Evolutionary conservation across 1,140 invertebrate genomes (phyloP).

Genomic region (Neodiprion virginianus): DNA sequence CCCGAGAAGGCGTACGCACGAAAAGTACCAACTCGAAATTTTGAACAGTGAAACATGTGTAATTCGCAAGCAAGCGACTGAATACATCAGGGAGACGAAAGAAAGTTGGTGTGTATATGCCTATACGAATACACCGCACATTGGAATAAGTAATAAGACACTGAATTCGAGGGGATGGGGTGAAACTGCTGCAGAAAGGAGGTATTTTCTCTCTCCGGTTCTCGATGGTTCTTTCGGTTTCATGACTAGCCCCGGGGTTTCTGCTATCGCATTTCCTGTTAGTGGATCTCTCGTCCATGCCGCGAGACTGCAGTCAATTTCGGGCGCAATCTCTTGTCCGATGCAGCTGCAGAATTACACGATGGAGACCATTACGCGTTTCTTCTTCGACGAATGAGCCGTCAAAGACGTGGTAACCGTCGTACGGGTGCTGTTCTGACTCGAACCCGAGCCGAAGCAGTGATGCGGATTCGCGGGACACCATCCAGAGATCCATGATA

Average conservation of each 20-base stretch:
- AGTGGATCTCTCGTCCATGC: background rate
- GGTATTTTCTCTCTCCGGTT: background rate
- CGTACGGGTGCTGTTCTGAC: constrained; percentile 48
- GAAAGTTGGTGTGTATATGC: too few relatives aligned
- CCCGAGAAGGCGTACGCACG: too few relatives aligned
- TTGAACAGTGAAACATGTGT: too few relatives aligned
- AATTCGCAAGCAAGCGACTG: too few relatives aligned
- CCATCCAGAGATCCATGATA: constrained; percentile 55
- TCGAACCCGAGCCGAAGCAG: constrained; percentile 47
- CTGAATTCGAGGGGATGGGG: background rate
- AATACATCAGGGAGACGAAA: too few relatives aligned
- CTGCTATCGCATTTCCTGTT: too few relatives aligned
- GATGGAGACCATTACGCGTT: constrained; percentile 56
- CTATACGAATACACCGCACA: too few relatives aligned
- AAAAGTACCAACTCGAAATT: too few relatives aligned
- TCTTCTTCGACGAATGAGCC: constrained; percentile 54
- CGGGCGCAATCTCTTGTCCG: background rate
- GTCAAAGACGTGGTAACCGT: constrained; percentile 57
- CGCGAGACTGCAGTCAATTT: background rate
- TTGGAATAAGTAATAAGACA: constrained; percentile 1
- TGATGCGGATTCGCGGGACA: constrained; percentile 51
- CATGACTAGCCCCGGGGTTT: background rate
- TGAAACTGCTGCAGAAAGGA: background rate
- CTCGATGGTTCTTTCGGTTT: background rate
- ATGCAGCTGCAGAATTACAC: constrained; percentile 36